Conservation (phyloP, 1,140 invertebrate species). For the Lanistes nyassanus region DNA sequence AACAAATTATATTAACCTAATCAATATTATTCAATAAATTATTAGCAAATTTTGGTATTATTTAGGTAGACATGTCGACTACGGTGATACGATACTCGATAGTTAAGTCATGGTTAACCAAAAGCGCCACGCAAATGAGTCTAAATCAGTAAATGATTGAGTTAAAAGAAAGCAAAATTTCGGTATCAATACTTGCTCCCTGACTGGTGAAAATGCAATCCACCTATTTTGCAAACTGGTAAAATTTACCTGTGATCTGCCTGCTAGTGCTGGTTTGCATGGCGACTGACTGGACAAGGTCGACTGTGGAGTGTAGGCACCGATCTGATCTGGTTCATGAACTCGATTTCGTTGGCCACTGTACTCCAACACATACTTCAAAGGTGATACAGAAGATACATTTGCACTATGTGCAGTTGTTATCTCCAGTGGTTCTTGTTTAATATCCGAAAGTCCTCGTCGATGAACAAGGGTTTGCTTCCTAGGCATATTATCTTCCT, state of each 20-base stretch:
- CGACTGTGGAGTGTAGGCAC: constrained; percentile 18
- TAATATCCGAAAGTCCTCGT: constrained; percentile 47
- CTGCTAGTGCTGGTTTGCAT: constrained; percentile 16
- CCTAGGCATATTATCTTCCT: constrained; percentile 47
- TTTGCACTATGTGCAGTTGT: constrained; percentile 29
- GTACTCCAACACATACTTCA: too few species aligned
- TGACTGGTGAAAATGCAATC: constrained; percentile 13
- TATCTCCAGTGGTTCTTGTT: constrained; percentile 48
- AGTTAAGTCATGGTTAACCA: too few species aligned
- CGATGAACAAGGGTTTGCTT: constrained; percentile 46
- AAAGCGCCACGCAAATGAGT: too few species aligned
- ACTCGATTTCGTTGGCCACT: too few species aligned
- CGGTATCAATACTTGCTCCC: neutral
- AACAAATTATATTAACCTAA: too few species aligned
- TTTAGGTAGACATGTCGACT: too few species aligned
- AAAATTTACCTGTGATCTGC: constrained; percentile 36
- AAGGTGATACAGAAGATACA: neutral
- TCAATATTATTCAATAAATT: too few species aligned
- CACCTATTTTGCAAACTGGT: neutral
- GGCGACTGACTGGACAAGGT: constrained; percentile 5
- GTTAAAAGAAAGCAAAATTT: neutral
- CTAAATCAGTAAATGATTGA: too few species aligned
- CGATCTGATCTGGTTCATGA: neutral
- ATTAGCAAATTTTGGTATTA: too few species aligned
- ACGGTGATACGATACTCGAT: too few species aligned